phyloP scores from a whole-genome alignment of 2,888 invertebrate genomes.

The Microchrysa polita region DNA sequence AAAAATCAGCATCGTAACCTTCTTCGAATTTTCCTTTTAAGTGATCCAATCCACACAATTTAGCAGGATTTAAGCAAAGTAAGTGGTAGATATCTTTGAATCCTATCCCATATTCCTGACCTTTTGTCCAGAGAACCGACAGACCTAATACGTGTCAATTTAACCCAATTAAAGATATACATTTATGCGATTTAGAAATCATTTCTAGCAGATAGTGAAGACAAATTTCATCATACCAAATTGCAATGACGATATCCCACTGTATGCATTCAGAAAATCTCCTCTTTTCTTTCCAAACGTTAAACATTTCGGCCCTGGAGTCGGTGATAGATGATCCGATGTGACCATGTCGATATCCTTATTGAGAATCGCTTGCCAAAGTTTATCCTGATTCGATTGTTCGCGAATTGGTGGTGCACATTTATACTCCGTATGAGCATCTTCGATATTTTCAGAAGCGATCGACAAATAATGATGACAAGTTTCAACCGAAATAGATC shows the following conservation, averaged over 20 bases:
- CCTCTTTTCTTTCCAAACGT: slow-evolving; percentile 64
- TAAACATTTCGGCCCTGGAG: slow-evolving; percentile 70
- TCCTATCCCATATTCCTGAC: slow-evolving; percentile 66
- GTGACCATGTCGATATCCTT: slow-evolving; percentile 72
- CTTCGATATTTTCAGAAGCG: slow-evolving; percentile 71
- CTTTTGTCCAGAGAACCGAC: slow-evolving; percentile 75
- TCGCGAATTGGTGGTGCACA: slow-evolving; percentile 78
- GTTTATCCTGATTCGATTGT: slow-evolving; percentile 69
- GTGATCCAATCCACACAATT: slow-evolving; percentile 70
- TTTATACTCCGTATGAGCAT: slow-evolving; percentile 74
- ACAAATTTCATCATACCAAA: slow-evolving; percentile 66
- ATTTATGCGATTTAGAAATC: not conserved
- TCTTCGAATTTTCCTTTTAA: slow-evolving; percentile 71
- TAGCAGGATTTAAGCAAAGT: slow-evolving; percentile 71
- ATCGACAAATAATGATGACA: slow-evolving; percentile 78
- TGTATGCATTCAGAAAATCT: slow-evolving; percentile 77
- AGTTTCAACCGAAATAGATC: slow-evolving; percentile 74
- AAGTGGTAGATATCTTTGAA: slow-evolving; percentile 69
- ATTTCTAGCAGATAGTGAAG: not conserved
- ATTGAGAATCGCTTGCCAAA: slow-evolving; percentile 72
- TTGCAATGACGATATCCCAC: slow-evolving; percentile 78
- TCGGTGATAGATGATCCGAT: slow-evolving; percentile 76
- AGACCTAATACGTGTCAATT: slow-evolving; percentile 65
- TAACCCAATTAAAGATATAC: not conserved
- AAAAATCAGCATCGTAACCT: slow-evolving; percentile 77